phyloP scores from a whole-genome alignment of 2,888 invertebrate species.

The Mayetiola destructor region DNA sequence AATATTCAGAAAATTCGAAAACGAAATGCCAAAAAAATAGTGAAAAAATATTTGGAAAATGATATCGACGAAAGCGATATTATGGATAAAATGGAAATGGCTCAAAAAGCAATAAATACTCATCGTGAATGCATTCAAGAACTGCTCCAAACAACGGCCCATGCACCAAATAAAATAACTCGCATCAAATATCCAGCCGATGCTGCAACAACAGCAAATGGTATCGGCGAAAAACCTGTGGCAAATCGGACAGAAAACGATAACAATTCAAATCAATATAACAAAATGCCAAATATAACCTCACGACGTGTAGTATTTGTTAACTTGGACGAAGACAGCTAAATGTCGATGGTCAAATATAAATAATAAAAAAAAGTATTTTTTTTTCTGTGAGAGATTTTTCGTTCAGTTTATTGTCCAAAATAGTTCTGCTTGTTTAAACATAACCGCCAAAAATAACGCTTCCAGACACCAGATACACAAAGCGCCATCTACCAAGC shows the following conservation, averaged over 20 bases:
- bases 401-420: neutral
- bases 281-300: constrained; percentile 8
- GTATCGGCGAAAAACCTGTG: neutral
- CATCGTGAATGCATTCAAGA: constrained; percentile 1
- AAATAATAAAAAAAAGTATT: too few species aligned
- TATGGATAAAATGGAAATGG: constrained; percentile 2
- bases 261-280: neutral
- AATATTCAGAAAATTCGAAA: neutral
- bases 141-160: neutral
- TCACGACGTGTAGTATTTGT: neutral
- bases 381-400: too few species aligned
- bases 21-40: neutral
- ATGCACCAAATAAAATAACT: neutral
- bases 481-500: neutral
- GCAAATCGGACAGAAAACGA: too few species aligned
- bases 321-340: neutral
- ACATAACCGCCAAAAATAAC: too few species aligned
- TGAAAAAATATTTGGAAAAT: neutral
- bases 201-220: neutral
- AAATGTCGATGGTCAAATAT: too few species aligned
- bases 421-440: neutral
- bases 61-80: constrained; percentile 1
- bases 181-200: neutral
- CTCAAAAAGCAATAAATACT: neutral
- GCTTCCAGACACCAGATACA: too few species aligned